A percentile compares a stretch with the other conserved stretches of the same genome.
Evolutionary conservation across 2,113 vertebrate genomes (phyloP).

Genomic region (Pterocles gutturalis): DNA sequence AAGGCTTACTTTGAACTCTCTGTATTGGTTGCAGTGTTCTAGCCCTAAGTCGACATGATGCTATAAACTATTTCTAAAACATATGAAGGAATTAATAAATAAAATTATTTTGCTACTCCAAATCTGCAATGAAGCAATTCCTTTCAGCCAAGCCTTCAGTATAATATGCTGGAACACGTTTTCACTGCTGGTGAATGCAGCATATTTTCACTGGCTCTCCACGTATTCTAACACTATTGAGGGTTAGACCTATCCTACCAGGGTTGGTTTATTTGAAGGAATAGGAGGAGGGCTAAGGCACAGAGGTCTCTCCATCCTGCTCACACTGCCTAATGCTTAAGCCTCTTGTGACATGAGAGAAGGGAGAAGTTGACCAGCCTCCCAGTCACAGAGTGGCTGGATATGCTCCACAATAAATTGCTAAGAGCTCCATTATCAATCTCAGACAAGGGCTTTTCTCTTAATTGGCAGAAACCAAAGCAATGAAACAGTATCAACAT

Average conservation of each 20-base stretch:
- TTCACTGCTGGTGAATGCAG: background rate
- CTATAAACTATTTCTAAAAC: constrained; percentile 12
- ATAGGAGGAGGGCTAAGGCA: background rate
- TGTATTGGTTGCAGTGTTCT: background rate
- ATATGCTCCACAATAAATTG: background rate
- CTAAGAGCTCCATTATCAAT: background rate
- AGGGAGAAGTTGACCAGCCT: background rate
- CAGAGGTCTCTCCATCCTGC: background rate
- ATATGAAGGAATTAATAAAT: background rate
- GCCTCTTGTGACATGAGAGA: background rate
- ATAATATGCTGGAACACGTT: background rate
- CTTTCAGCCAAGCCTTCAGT: background rate
- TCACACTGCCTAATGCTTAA: background rate
- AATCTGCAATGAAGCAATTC: background rate
- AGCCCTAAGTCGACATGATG: background rate
- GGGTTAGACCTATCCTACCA: background rate
- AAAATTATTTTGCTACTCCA: background rate
- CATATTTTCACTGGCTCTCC: background rate
- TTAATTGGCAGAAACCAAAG: background rate
- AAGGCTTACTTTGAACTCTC: background rate
- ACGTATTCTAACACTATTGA: background rate
- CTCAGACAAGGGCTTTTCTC: background rate
- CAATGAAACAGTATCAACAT: background rate
- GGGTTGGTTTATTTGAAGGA: background rate
- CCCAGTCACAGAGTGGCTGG: background rate